Base-by-base conservation (phyloP, 1,140 invertebrate genomes). In the Eciton burchellii region DNA sequence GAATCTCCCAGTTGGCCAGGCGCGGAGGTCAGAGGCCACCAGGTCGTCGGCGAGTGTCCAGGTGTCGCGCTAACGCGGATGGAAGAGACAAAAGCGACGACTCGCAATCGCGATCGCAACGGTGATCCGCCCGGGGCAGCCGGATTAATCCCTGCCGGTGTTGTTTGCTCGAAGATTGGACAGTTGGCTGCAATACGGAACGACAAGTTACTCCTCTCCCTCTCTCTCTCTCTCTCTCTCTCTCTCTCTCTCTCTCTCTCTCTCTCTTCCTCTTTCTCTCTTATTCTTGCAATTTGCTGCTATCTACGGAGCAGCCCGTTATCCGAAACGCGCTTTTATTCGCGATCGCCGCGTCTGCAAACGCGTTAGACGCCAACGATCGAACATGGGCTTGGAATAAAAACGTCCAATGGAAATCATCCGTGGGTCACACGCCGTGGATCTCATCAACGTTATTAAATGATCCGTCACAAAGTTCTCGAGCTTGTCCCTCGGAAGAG, bases 111-210 rank as follows among this genome's bases (percentile, higher is more conserved):
- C 85, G 84, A 86, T 86, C 84, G 66, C 84, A 62, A n/a, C 56
- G 87, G 82, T 86, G 85, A 88, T 90, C 87, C 87, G 76, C 81
- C 65, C 71, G 24, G 65, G 24, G 57, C 35, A 77, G 77, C 85
- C 90, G 89, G 84, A 91, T 90, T 90, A 90, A 90, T 89, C 88
- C 85, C 84, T 76, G 73, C 41, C 60, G 60, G 56, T 71, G 70
- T 86, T 84, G 74, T 47, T 57, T 45, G n/a, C n/a, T n/a, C n/a
- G n/a, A n/a, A n/a, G n/a, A n/a, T n/a, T n/a, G n/a, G n/a, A n/a
- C n/a, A n/a, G n/a, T n/a, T n/a, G n/a, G n/a, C n/a, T n/a, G n/a
- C n/a, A n/a, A n/a, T n/a, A n/a, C n/a, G n/a, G n/a, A n/a, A n/a
- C n/a, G n/a, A n/a, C n/a, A n/a, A n/a, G n/a, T n/a, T n/a, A n/a